Conservation (phyloP, 53 echinoderm and acorn worm genomes). For the Patiria pectinifera region DNA sequence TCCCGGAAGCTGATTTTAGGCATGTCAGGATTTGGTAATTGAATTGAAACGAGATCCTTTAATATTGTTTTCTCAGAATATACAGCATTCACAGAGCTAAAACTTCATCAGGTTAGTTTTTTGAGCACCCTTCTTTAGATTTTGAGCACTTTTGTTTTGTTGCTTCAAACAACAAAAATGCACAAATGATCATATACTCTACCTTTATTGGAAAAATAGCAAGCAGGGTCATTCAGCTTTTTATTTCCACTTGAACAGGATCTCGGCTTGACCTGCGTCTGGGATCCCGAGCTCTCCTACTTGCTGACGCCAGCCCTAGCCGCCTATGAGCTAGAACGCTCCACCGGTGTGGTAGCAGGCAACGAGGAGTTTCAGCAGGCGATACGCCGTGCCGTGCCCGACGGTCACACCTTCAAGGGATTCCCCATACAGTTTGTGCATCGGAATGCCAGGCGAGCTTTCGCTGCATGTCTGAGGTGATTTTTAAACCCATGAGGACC, state of each 20-base stretch:
- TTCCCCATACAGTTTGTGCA: constrained; percentile 99
- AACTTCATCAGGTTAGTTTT: too few relatives aligned
- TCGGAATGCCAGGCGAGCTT: constrained; percentile 88
- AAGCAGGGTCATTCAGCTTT: not conserved
- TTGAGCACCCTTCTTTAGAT: too few relatives aligned
- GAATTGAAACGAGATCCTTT: too few relatives aligned
- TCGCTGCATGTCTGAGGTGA: constrained; percentile 93
- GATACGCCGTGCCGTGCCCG: constrained; percentile 91
- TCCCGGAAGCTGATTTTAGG: too few relatives aligned
- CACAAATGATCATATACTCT: too few relatives aligned
- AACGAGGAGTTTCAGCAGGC: constrained; percentile 99
- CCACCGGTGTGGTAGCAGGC: constrained; percentile 84
- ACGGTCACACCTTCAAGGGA: constrained; percentile 98
- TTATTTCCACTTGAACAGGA: constrained; percentile 61
- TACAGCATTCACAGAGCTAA: too few relatives aligned
- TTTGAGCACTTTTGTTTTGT: too few relatives aligned
- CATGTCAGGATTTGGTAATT: too few relatives aligned
- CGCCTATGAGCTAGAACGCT: constrained; percentile 92
- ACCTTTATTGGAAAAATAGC: not conserved
- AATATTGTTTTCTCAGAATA: too few relatives aligned
- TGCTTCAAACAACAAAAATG: too few relatives aligned
- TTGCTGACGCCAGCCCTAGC: constrained; percentile 93
- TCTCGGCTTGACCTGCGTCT: constrained; percentile 86
- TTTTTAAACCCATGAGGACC: not conserved
- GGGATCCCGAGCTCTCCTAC: constrained; percentile 94